Conservation (phyloP, 2,113 vertebrate genomes). For the Calyptommatus sinebrachiatus region DNA sequence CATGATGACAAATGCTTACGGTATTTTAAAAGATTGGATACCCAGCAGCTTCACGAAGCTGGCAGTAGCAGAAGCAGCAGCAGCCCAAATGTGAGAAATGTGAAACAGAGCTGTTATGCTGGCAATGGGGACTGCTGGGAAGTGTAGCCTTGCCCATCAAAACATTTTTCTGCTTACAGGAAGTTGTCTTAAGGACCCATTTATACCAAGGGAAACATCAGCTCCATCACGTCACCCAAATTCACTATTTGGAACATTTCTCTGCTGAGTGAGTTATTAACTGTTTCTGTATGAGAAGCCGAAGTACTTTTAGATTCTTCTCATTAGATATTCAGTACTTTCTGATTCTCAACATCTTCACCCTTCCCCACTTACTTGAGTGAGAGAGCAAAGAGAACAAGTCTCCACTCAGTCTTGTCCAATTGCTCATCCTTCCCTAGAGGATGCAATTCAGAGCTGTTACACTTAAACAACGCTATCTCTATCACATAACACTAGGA, state of each 20-base stretch:
- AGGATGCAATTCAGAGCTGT: background rate
- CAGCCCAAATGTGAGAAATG: no score
- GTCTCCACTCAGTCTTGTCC: background rate
- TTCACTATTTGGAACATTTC: background rate
- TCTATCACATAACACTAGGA: no score
- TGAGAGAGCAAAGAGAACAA: background rate
- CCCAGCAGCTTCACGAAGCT: no score
- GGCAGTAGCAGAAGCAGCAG: no score
- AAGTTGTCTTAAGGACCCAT: background rate
- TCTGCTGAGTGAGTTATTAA: background rate
- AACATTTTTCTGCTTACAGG: no score
- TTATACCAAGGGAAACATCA: background rate
- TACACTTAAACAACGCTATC: no score
- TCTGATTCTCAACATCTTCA: background rate
- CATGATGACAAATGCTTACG: no score
- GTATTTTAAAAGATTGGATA: no score
- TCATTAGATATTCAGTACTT: background rate
- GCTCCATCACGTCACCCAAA: background rate
- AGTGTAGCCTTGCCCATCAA: no score
- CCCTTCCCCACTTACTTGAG: background rate
- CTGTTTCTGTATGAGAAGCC: background rate
- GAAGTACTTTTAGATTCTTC: background rate
- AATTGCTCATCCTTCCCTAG: background rate
- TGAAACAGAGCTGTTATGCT: no score
- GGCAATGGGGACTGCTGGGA: no score